phyloP scores from a whole-genome alignment of 2,888 invertebrate genomes.

The Drosophila mulleri region DNA sequence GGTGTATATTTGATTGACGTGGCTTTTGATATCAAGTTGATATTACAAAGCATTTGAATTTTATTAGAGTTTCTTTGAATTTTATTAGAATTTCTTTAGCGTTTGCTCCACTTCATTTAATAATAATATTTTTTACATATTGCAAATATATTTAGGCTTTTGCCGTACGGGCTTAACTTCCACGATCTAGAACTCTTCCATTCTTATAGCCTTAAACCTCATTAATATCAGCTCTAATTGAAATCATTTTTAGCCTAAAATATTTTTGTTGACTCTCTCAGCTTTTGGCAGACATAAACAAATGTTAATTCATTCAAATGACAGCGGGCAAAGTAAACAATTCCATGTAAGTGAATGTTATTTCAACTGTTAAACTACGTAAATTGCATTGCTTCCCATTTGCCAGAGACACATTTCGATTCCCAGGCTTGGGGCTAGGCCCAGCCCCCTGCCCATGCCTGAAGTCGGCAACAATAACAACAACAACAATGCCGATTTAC shows the following conservation, averaged over 20 bases:
- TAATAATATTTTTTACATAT: too few species aligned
- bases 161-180: too few species aligned
- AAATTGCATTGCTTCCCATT: conserved; percentile 63
- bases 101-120: not conserved
- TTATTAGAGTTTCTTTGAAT: not conserved
- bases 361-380: conserved; percentile 47
- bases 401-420: conserved; percentile 34
- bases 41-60: not conserved
- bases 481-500: conserved; percentile 1
- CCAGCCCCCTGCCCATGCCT: not conserved
- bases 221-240: not conserved
- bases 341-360: conserved; percentile 34
- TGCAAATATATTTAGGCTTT: too few species aligned
- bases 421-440: conserved; percentile 20
- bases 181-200: too few species aligned
- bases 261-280: not conserved
- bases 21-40: not conserved
- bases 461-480: not conserved
- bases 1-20: not conserved
- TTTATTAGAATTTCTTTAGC: not conserved
- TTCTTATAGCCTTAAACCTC: too few species aligned
- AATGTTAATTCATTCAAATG: conserved; percentile 37
- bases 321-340: conserved; percentile 17
- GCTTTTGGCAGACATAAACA: not conserved
- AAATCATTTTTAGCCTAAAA: not conserved